A percentile compares a stretch with the other conserved stretches of the same genome.
Conservation (phyloP, 2,797 vertebrate genomes). For the Microchirus variegatus region DNA sequence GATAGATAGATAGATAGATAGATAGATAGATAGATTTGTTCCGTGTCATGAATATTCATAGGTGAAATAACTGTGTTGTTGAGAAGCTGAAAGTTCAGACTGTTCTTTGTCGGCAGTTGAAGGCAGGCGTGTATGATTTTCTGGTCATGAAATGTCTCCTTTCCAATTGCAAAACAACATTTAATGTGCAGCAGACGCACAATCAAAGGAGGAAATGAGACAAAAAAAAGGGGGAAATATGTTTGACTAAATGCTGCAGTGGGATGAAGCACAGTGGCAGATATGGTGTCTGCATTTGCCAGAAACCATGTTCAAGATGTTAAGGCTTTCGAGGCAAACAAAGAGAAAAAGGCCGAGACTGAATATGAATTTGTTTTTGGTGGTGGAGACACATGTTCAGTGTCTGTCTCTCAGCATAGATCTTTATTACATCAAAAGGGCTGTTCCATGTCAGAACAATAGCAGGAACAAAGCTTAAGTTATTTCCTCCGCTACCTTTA, state of each 20-base stretch:
- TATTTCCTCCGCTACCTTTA: conserved; percentile 78
- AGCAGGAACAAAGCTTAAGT: conserved; percentile 71
- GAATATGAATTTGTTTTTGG: conserved; percentile 74
- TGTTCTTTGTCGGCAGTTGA: no score
- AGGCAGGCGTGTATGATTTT: background rate
- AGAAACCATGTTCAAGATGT: conserved; percentile 65
- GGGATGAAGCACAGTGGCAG: conserved; percentile 48
- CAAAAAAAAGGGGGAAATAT: conserved; percentile 34
- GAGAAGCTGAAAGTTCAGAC: no score
- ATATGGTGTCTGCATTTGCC: conserved; percentile 54
- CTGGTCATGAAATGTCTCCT: conserved; percentile 25
- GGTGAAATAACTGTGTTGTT: no score
- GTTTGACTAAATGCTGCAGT: conserved; percentile 41
- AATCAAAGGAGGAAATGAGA: conserved; percentile 41
- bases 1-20: no score
- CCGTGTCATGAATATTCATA: no score
- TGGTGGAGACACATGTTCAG: conserved; percentile 71
- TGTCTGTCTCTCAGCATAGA: conserved; percentile 75
- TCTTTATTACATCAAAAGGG: conserved; percentile 80
- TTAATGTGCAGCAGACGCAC: conserved; percentile 8
- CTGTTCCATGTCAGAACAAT: conserved; percentile 74
- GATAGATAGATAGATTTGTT: no score
- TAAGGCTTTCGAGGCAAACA: conserved; percentile 39
- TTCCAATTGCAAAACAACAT: no score
- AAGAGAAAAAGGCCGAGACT: conserved; percentile 38